Base-by-base conservation (phyloP, 2,888 invertebrate genomes). In the Corythucha ciliata region DNA sequence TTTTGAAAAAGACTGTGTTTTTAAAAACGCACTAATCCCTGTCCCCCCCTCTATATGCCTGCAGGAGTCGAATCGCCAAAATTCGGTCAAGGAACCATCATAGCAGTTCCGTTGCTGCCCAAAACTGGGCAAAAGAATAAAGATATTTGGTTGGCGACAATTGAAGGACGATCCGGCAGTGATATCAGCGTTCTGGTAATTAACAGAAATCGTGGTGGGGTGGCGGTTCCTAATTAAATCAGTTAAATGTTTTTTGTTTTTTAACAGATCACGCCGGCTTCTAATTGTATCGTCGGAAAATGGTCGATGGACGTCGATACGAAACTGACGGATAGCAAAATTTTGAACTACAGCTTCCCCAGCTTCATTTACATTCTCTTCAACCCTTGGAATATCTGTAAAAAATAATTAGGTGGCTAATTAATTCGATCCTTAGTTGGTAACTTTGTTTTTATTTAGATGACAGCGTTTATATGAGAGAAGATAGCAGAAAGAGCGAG, bases 351-450 rank as follows among this genome's bases (percentile, higher is more conserved):
- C 80, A n/a, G 63, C 63, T 56, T 65, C 63, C 48, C 55, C 16
- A 76, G 80, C 48, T 79, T 80, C 14, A 77, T 92, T 57, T 90
- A 83, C 64, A 69, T 93, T 1, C 74, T 93, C 2, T 93, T 87
- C 65, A 93, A 93, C 70, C 86, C 92, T 0, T 93, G 93, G 93
- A 84, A 86, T 65, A 74, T 75, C 74, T 81, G 87, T 86, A 68
- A 22, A 25, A 41, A 41, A 6, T 12, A 37, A 8, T 37, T 41
- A 41, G 7, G 25, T 14, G 4, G 16, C 2, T 21, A 26, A 16
- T 2, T 24, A 32, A 14, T 21, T 22, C n/a, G 8, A 2, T 26
- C 18, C n/a, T 51, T 25, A 20, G 24, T 22, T 40, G 4, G 12
- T n/a, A 1, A 4, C 14, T 37, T 53, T 42, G 34, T 44, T n/a